Evolutionary conservation across 2,113 vertebrate species (phyloP), one percentile per base, ranked within the genome.

Genomic region (Donacobius atricapilla): DNA sequence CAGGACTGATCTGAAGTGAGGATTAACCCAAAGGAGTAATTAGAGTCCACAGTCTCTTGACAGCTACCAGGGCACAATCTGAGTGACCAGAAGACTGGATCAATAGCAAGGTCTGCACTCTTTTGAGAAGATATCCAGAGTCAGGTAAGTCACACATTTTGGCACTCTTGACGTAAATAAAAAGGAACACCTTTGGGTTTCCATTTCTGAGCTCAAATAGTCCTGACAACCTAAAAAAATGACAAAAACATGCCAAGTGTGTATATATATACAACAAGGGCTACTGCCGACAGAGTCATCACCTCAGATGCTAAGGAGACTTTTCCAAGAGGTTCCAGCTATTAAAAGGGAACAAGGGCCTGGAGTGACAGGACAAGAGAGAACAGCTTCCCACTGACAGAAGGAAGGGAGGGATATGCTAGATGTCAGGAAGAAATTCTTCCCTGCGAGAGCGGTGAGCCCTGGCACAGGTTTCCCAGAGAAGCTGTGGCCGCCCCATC

Each of bases 11-110:
- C 21, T 10, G 42, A 71, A 44, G 18, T 2, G 12, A 83, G 28
- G 44, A 40, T 58, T 83, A 53, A 39, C 28, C 72, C 7, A 4
- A 45, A 23, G 6, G 35, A 51, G 33, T 22, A 39, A 79, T 57
- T 42, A 39, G 24, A 17, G 35, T 18, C 54, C 21, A 7, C 21
- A 8, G 30, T 13, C n/a, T 17, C 24, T 47, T 0, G 0, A 14
- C 45, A 21, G 28, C 35, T 53, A 15, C 21, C 1, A 1, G 47
- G 39, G 28, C 39, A 66, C 47, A 56, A 5, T 9, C 40, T 19
- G 15, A 45, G 5, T 0, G 51, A 21, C 31, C 4, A 4, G 10
- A 9, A 21, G 27, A 25, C 16, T 6, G 44, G 47, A 63, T 9
- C 57, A 66, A 13, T 11, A 44, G 33, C 24, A 13, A 25, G 53